These are phyloP conservation scores for Hyla sarda DNA, from an alignment of 2,113 vertebrate species.

Conservation along the genomic window DNA sequence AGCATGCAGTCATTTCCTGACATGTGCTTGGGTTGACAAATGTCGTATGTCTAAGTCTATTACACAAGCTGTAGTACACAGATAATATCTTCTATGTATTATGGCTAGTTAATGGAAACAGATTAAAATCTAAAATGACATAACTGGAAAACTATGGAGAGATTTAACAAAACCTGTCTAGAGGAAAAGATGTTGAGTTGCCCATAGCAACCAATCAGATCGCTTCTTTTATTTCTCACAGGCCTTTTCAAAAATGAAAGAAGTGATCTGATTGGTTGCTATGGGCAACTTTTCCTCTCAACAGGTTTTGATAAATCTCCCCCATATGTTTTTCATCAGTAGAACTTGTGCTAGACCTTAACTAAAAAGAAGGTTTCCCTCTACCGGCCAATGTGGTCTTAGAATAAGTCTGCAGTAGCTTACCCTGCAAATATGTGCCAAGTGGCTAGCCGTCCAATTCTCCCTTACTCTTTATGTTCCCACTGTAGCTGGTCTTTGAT, in stretches of 20 bases:
- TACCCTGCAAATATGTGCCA: not conserved
- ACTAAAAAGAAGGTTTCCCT: not conserved
- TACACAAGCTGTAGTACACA: not conserved
- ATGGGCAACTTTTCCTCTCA: no score
- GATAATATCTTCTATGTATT: not conserved
- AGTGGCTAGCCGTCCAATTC: no score
- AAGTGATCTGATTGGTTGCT: no score
- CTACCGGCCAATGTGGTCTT: not conserved
- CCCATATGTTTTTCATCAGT: not conserved
- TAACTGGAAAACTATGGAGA: not conserved
- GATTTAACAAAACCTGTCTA: no score
- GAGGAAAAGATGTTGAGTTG: no score
- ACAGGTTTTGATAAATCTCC: no score
- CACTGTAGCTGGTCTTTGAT: no score
- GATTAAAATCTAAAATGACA: not conserved
- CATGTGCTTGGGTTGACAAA: not conserved
- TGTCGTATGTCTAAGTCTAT: not conserved
- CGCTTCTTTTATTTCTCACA: no score
- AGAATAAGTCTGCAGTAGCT: not conserved
- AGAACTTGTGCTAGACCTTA: not conserved
- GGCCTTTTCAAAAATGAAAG: no score
- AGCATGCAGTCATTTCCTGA: not conserved
- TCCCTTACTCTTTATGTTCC: no score
- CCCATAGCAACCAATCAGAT: no score
- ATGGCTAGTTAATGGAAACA: not conserved